A percentile compares a stretch with the other conserved stretches of the same genome.
These are phyloP conservation scores for Ammodytes dubius DNA, from an alignment of 2,113 vertebrate species.

Conservation along the genomic window DNA sequence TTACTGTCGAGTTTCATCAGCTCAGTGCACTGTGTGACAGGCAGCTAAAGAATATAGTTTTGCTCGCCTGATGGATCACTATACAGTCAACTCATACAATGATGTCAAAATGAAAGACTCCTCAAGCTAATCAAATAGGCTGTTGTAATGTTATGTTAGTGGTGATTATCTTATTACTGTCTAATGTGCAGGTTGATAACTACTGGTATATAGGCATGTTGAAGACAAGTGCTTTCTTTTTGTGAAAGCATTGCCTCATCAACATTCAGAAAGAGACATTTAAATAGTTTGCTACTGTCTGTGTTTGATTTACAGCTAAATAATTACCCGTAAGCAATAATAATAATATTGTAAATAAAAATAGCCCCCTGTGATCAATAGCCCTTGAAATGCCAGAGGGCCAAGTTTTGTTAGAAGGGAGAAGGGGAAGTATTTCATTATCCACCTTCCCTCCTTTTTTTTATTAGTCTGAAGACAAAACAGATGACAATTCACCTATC, in stretches of 20 bases:
- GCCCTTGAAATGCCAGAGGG: not conserved
- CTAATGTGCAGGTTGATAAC: not conserved
- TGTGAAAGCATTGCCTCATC: not conserved
- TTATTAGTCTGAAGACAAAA: conserved; percentile 87
- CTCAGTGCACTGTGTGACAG: not conserved
- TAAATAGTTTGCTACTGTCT: not conserved
- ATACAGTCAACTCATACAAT: not conserved
- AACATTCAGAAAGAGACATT: not conserved
- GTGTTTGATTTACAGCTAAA: not conserved
- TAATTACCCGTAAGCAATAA: not conserved
- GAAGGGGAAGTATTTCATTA: not conserved
- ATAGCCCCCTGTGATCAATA: not conserved
- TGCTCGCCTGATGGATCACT: not conserved
- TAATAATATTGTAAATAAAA: not conserved
- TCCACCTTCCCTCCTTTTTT: not conserved
- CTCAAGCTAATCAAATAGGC: not conserved
- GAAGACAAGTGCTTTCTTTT: not conserved
- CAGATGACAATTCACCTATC: conserved; percentile 71
- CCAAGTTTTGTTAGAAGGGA: not conserved
- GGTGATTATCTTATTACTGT: not conserved
- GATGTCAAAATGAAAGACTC: not conserved
- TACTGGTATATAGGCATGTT: not conserved
- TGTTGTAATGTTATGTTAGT: not conserved
- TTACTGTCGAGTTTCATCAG: not conserved
- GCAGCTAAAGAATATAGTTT: not conserved